Percentiles rank a stretch among this genome's conserved stretches.
These are phyloP conservation scores for Yponomeuta cagnagella DNA, from an alignment of 2,888 invertebrate species.

Conservation along the genomic window DNA sequence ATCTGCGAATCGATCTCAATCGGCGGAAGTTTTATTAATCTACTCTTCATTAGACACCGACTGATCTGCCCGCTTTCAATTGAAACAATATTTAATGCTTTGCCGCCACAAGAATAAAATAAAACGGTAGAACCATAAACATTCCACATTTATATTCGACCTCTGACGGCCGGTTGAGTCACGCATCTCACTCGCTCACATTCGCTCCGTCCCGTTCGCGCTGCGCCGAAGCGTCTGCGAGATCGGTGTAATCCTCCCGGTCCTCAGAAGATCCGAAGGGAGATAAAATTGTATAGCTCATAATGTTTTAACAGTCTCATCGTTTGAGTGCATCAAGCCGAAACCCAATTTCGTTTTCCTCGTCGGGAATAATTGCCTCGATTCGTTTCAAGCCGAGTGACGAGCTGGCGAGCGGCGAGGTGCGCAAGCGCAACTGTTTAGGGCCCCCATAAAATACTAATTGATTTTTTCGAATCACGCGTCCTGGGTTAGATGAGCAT, in stretches of 20 bases:
- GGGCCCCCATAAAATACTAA: conserved; percentile 50
- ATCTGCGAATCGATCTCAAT: conserved; percentile 58
- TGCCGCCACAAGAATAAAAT: conserved; percentile 69
- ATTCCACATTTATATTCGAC: conserved; percentile 75
- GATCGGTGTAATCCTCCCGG: conserved; percentile 37
- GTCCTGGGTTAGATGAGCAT: conserved; percentile 26
- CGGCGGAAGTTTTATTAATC: conserved; percentile 60
- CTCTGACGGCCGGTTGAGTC: conserved; percentile 59
- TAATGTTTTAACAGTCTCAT: conserved; percentile 71
- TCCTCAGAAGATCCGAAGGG: conserved; percentile 52
- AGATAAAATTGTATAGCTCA: conserved; percentile 70
- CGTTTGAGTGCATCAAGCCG: conserved; percentile 47
- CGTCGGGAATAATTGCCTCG: conserved; percentile 63
- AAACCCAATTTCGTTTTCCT: conserved; percentile 66
- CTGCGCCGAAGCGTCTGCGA: conserved; percentile 69
- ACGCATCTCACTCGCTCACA: conserved; percentile 37
- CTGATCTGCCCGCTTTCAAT: conserved; percentile 70
- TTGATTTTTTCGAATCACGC: conserved; percentile 50
- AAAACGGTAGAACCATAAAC: conserved; percentile 76
- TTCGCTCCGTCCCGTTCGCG: conserved; percentile 41
- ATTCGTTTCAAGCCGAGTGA: conserved; percentile 59
- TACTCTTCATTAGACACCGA: conserved; percentile 65
- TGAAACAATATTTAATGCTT: conserved; percentile 74
- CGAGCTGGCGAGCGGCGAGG: conserved; percentile 39
- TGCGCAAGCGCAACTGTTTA: conserved; percentile 34